Base-by-base conservation (phyloP, 2,797 vertebrate species). In the Nasua narica region DNA sequence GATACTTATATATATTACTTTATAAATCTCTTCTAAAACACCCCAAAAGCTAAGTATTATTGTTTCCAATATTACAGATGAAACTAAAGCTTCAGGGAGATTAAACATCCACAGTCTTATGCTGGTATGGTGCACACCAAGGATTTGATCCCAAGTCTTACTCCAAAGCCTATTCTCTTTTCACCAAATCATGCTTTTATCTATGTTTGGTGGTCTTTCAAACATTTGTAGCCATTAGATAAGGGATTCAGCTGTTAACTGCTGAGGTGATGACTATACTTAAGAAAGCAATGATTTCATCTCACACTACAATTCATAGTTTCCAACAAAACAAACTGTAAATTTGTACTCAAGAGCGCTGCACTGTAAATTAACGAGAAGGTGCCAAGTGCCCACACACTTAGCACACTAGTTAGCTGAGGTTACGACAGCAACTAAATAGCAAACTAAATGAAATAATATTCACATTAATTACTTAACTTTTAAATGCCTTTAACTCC, bases 141-240 rank as follows among this genome's bases (percentile, higher is more conserved):
- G 50, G 21, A 76, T 81, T 25, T 94, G 43, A 97, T 78, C 29
- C 35, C 79, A 94, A 92, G 46, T 40, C 15, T 54, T 14, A 88
- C 8, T 60, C 35, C 54, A 87, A 87, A 81, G 60, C 18, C 86
- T 54, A 56, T 7, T 65, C 94, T 76, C 74, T 91, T 89, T 96
- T 60, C 19, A 78, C 29, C 65, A 90, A 76, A 70, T 37, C 43
- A 74, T 72, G 35, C 21, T 93, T 92, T 91, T 67, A 46, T 21
- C 9, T 12, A 72, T 46, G 79, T 90, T 88, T 40, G 87, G n/a
- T 72, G n/a, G 7, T 83, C 18, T 58, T 90, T 87, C 50, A 88
- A 96, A 94, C n/a, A 93, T 91, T 94, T 88, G 52, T 9, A 91
- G 58, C 14, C 58, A 85, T 90, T 37, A 96, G 69, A 87, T 87